Base-by-base conservation (phyloP, 2,888 invertebrate species). In the Leucophenga montana region DNA sequence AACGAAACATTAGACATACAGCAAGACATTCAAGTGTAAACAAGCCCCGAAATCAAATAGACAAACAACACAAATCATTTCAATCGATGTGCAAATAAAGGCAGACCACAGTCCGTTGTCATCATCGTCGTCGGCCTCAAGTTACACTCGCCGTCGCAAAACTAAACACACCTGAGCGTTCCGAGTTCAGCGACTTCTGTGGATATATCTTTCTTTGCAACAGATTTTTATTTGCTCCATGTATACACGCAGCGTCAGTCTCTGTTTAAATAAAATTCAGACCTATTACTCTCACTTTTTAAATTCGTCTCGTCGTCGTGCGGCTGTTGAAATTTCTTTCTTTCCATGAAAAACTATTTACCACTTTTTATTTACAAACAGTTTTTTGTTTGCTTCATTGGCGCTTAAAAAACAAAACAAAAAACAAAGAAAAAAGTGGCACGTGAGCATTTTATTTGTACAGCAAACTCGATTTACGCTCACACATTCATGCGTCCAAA, bases 361-460 rank as follows among this genome's bases (percentile, higher is more conserved):
- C 46, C 22, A 54, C 18, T n/a, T 62, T 53, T 53, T 64, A 27
- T 48, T 64, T 64, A 64, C 48, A 62, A 44, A n/a, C 1, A 20
- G 14, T 20, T 20, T 48, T 64, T 48, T 44, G 13, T 5, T 62
- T 62, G 44, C 16, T 61, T 33, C 27, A 39, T n/a, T 39, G 39
- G 39, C 59, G 59, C 16, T 33, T 6, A 59, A 31, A 14, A 59
- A 59, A 59, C 27, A 31, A 11, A 57, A 27, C 3, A 5, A 33
- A 57, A 57, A 27, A 57, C 22, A 14, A 33, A 59, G n/a, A 16
- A 3, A 59, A 59, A 59, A 59, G 31, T 11, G 11, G 48, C 62
- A 64, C 62, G 62, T 64, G 62, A 64, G 62, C 62, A 64, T 16
- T 64, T 64, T 16, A 59, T 64, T 64, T 16, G 33, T 11, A 59